Percentiles rank a stretch among this genome's conserved stretches.
These are phyloP conservation scores for Potamarius usumacintae DNA, from an alignment of 2,113 vertebrate species.

Conservation along the genomic window DNA sequence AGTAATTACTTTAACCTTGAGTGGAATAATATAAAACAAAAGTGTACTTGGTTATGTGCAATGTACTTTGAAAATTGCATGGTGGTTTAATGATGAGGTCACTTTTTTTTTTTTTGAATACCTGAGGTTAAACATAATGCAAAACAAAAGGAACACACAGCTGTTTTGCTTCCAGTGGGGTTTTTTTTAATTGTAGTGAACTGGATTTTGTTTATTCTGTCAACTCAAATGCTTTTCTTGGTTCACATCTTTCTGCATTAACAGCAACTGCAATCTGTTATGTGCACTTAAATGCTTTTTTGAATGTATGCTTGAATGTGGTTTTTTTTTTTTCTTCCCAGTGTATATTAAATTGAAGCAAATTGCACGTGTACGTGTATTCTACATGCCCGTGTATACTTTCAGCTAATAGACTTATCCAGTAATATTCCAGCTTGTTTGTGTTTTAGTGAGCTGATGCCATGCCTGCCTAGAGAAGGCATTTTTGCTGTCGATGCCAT, in stretches of 20 bases:
- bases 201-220: background rate
- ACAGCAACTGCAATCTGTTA: background rate
- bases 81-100: too few relatives aligned
- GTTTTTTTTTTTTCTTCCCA: too few relatives aligned
- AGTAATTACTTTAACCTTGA: background rate
- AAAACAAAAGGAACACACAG: background rate
- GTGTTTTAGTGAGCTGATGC: conserved; percentile 90
- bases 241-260: background rate
- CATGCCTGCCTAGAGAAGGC: conserved; percentile 96
- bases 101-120: too few relatives aligned
- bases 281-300: background rate
- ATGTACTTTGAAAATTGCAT: background rate
- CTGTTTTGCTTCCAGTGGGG: background rate
- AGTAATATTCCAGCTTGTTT: background rate
- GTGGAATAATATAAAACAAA: background rate
- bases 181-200: too few relatives aligned
- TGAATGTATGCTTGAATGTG: background rate
- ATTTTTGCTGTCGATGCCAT: conserved; percentile 98
- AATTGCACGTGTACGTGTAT: background rate
- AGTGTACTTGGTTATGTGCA: background rate
- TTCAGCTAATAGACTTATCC: background rate
- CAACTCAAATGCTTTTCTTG: background rate
- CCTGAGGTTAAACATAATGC: background rate
- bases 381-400: too few relatives aligned
- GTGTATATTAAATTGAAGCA: background rate